Evolutionary conservation across 2,797 vertebrate species (phyloP), one percentile per base, ranked within the genome.

Genomic region (Platyrinchus mystaceus): DNA sequence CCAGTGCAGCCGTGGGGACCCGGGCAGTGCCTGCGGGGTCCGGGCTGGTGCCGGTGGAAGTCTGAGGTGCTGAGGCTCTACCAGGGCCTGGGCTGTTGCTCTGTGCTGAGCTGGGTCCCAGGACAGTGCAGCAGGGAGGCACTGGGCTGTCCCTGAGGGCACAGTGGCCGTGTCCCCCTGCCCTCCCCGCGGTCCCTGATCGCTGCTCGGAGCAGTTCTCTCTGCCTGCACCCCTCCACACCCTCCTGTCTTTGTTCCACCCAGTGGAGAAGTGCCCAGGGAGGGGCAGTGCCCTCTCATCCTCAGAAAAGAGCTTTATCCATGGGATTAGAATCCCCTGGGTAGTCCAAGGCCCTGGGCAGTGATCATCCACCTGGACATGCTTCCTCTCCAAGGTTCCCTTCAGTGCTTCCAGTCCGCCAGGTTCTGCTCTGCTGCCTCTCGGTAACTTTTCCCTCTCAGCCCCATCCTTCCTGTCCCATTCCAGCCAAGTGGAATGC

Each of bases 401-500:
- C 50, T 46, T 32, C 53, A 46, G 44, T 13, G 3, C 56, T 34
- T 12, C 9, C 4, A 2, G 10, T 12, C 23, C 0, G 0, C 6
- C 19, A 13, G 22, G n/a, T 14, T 47, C 49, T 68, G 41, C n/a
- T 64, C 26, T 70, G n/a, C n/a, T 53, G 14, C n/a, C 73, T 59
- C 47, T 49, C 16, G n/a, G 4, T 36, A 1, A 2, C 3, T 19
- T 12, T 12, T 52, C n/a, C 18, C 18, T 15, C 56, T 14, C 19
- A 10, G 55, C 34, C 20, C 24, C 27, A 0, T 32, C 7, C 10
- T 16, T 36, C 56, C 18, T 7, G 15, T 17, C 62, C 66, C 7
- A 0, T 34, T 49, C 26, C 2, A 23, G 26, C 46, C 2, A 0
- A 3, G 37, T 3, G 37, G 30, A 19, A 0, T 10, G 22, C 43